These are phyloP conservation scores for Poeciliopsis gracilis DNA, from an alignment of 2,797 vertebrate species.

Conservation along the genomic window DNA sequence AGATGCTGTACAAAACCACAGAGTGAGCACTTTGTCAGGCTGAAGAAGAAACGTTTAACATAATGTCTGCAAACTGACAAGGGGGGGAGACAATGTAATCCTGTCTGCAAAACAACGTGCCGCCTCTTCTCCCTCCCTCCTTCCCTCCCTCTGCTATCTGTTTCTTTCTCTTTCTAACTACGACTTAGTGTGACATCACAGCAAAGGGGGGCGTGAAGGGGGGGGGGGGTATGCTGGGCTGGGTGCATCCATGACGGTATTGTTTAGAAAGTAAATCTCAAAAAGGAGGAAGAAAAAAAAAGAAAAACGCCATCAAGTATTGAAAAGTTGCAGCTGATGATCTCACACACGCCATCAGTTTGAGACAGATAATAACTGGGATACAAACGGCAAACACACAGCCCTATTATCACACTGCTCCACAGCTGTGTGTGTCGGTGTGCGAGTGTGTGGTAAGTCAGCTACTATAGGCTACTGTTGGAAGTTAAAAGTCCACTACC, in stretches of 20 bases:
- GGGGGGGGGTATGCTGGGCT: not conserved
- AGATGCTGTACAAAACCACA: constrained; percentile 8
- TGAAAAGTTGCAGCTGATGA: constrained; percentile 25
- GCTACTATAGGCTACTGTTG: not conserved
- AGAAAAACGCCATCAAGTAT: not conserved
- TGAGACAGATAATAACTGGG: constrained; percentile 18
- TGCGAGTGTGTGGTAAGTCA: not conserved
- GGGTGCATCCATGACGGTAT: constrained; percentile 43
- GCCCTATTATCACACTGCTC: constrained; percentile 10
- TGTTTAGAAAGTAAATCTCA: constrained; percentile 49
- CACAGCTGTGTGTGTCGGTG: not conserved
- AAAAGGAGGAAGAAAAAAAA: not conserved
- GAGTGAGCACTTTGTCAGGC: constrained; percentile 26
- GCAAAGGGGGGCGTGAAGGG: not conserved
- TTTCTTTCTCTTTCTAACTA: constrained; percentile 39
- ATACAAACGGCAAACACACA: constrained; percentile 12
- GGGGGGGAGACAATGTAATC: constrained; percentile 67
- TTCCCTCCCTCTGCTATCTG: constrained; percentile 20
- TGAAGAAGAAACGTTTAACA: constrained; percentile 51
- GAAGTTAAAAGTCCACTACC: constrained; percentile 31
- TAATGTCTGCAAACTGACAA: constrained; percentile 68
- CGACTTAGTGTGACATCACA: constrained; percentile 36
- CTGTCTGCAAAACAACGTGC: constrained; percentile 70
- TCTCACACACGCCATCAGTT: constrained; percentile 1
- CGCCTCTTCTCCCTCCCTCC: constrained; percentile 29